Evolutionary conservation across 92 coral and sea anemone genomes (phyloP).

Genomic region (Palythoa grandiflora): DNA sequence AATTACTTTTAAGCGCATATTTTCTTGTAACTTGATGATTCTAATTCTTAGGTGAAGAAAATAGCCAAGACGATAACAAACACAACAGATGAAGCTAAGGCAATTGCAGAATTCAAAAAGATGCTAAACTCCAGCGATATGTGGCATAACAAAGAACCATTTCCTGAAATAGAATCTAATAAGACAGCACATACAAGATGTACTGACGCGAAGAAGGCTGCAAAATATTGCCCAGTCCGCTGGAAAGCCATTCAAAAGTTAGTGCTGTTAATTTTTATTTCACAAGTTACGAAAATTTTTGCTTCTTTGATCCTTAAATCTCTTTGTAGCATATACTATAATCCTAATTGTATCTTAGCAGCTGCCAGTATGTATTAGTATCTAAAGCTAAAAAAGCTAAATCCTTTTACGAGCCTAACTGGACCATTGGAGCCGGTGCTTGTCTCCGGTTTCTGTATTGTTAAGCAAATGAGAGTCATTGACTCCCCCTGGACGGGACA

Average conservation of each 20-base stretch:
- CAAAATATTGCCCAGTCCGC: constrained; percentile 78
- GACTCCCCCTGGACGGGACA: too few relatives aligned
- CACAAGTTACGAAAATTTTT: background rate
- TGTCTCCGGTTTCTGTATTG: too few relatives aligned
- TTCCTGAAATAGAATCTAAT: constrained; percentile 90
- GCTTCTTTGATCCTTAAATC: background rate
- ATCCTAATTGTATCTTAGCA: too few relatives aligned
- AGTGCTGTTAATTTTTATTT: background rate
- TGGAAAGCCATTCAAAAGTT: constrained; percentile 76
- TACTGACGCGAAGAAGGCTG: constrained; percentile 68
- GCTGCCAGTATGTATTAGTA: too few relatives aligned
- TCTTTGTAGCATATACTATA: too few relatives aligned
- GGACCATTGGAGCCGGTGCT: too few relatives aligned
- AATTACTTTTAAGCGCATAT: background rate
- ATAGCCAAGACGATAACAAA: constrained; percentile 83
- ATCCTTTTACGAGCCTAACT: too few relatives aligned
- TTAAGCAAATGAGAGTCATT: too few relatives aligned
- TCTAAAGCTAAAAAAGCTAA: too few relatives aligned
- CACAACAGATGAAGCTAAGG: constrained; percentile 66
- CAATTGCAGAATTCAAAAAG: constrained; percentile 69
- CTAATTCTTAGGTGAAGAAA: constrained; percentile 60
- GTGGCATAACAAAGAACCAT: constrained; percentile 87
- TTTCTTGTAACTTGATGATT: background rate
- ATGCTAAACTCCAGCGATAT: constrained; percentile 64
- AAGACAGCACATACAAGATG: constrained; percentile 80